A percentile compares a stretch with the other conserved stretches of the same genome.
Evolutionary conservation across 2,113 vertebrate genomes (phyloP).

Genomic region (Apteryx mantelli): DNA sequence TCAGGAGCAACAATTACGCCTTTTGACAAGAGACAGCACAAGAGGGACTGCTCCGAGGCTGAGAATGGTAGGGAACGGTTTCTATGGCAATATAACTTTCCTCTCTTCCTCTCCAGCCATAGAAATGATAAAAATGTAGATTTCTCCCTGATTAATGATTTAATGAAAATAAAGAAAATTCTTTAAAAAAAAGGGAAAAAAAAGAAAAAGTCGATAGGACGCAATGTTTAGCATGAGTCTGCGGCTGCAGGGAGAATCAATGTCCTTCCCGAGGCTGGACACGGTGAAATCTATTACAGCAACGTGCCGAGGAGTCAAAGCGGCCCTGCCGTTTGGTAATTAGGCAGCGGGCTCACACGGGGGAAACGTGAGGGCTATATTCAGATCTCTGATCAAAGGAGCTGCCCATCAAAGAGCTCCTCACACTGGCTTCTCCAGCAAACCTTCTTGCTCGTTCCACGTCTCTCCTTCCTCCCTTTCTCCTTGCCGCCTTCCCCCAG

Average conservation of each 20-base stretch:
- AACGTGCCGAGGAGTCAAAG: slow-evolving; percentile 33
- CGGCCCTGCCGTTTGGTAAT: slow-evolving; percentile 55
- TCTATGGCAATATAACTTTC: slow-evolving; percentile 78
- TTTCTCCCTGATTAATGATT: slow-evolving; percentile 73
- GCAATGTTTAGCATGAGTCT: slow-evolving; percentile 49
- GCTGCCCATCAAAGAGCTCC: slow-evolving; percentile 71
- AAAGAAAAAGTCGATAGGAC: slow-evolving; percentile 29
- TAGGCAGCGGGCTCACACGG: slow-evolving; percentile 40
- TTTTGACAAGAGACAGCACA: slow-evolving; percentile 79
- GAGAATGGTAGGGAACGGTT: slow-evolving; percentile 75
- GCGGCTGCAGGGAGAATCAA: slow-evolving; percentile 59
- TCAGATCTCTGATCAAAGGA: slow-evolving; percentile 70
- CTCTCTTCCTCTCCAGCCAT: slow-evolving; percentile 71
- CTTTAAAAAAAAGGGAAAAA: neutral
- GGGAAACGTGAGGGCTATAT: slow-evolving; percentile 65
- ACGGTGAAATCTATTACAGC: slow-evolving; percentile 58
- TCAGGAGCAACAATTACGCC: slow-evolving; percentile 81
- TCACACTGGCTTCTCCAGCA: neutral
- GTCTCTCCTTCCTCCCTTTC: neutral
- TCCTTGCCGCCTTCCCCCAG: neutral
- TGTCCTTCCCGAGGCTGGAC: slow-evolving; percentile 65
- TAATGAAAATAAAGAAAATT: slow-evolving; percentile 71
- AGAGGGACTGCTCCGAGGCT: slow-evolving; percentile 75
- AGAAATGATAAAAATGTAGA: slow-evolving; percentile 71
- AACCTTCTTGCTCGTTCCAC: neutral